Conservation (phyloP, 2,113 vertebrate genomes). For the Grammomys surdaster region DNA sequence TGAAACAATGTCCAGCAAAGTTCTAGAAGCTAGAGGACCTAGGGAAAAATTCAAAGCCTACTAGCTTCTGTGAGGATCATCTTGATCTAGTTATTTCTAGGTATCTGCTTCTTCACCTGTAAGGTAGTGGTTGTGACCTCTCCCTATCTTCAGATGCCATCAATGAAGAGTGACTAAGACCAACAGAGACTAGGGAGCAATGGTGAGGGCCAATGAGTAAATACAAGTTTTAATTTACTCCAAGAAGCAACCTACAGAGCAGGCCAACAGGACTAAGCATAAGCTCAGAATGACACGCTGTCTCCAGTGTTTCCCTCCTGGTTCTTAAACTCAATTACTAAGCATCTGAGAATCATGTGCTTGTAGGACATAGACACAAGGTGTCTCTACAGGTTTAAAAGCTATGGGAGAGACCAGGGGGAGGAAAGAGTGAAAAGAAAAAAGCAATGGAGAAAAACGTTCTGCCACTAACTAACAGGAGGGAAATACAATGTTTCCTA, state of each 20-base stretch:
- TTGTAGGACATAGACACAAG: neutral
- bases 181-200: conserved; percentile 12
- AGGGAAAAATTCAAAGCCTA: neutral
- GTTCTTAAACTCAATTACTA: neutral
- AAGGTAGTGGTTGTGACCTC: neutral
- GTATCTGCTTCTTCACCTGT: neutral
- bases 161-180: neutral
- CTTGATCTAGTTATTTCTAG: neutral
- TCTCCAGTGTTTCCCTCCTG: neutral
- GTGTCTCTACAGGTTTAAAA: neutral
- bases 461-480: neutral
- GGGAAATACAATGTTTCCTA: neutral
- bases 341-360: neutral
- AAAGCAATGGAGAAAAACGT: neutral
- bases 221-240: neutral
- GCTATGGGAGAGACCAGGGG: neutral
- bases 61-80: neutral
- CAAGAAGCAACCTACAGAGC: neutral
- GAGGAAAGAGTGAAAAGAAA: neutral
- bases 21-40: neutral
- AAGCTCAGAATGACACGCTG: neutral
- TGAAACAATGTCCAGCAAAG: neutral
- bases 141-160: neutral
- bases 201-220: neutral
- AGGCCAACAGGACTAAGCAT: neutral